Evolutionary conservation across 2,888 invertebrate species (phyloP), one percentile per base, ranked within the genome.

Genomic region (Drosophila affinis): DNA sequence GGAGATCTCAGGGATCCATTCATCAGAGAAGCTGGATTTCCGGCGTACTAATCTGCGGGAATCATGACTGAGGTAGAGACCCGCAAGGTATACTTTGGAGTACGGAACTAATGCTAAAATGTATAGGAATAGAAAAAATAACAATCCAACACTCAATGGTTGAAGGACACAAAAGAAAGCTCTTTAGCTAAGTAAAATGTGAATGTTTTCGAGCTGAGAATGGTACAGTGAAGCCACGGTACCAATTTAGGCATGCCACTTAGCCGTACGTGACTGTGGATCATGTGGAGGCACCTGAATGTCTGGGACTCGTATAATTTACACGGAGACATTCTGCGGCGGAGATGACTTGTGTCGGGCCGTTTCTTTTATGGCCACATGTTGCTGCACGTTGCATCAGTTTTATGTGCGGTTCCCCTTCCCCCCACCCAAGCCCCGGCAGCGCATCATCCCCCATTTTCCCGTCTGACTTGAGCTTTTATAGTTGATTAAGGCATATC

Each of bases 401-500:
- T 75, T 82, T 78, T 78, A 77, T 85, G 76, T 73, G 62, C 57
- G 74, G 54, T 17, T 54, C 45, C 24, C 24, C 24, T 24, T 24
- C 24, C 44, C 17, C 10, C 54, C 27, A 27, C 39, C 9, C 44
- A 18, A 51, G 24, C 65, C 17, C 53, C 24, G 21, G 24, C 29
- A 29, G 7, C 29, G 29, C 29, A 29, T 29, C 29, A 29, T 29
- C 29, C 29, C 29, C 29, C 29, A 29, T 29, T 29, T 29, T 9
- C 29, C 2, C 44, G 77, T 73, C 77, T 74, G 68, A 70, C 56
- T 68, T 63, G 76, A 78, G 79, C 88, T 85, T 82, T 85, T 85
- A 87, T 85, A 82, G 81, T 85, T 87, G 85, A 85, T 85, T 85
- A 85, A 86, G 86, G 83, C 88, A 82, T 85, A 85, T 85, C 88